Base-by-base conservation (phyloP, 1,140 invertebrate species). In the Micrasema longulum region DNA sequence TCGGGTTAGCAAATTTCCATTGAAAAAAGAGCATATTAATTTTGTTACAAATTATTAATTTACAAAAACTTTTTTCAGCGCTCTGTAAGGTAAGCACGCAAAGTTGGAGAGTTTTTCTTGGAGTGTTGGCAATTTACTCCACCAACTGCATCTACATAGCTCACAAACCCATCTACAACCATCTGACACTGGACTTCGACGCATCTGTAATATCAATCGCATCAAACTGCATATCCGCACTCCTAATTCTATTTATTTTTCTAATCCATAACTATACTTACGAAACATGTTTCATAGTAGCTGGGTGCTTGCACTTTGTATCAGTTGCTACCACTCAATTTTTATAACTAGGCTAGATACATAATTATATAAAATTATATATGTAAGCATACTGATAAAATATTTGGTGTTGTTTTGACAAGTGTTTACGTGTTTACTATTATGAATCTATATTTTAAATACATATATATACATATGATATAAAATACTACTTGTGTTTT, bases 171-270 rank as follows among this genome's bases (percentile, higher is more conserved):
- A 50, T 84, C 0, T 83, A 81, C 78, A 81, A 82, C 60, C 80
- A 79, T 38, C 79, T 80, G 0, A 71, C 83, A 2, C 81, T 82
- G 70, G 82, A 85, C 23, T 83, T 84, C 77, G 81, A 83, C 64
- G 78, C 79, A 0, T 83, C 81, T 0, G 82, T 82, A 1, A 83
- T 82, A 0, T 79, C 80, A 60, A 81, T 82, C 4, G 77, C 79
- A 0, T 80, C 83, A 0, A 84, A 84, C 69, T 75, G 77, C 0
- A 69, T 84, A 2, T 80, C 80, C 1, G 83, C 82, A 0, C 69
- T 77, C 0, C 67, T 79, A 9, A 74, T 84, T 1, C 77, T 84
- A 73, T 50, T 79, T 1, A 82, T 82, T 80, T 78, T 79, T 1
- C 38, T 84, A 0, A 53, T 75, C 0, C 79, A 80, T 35, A 83